phyloP scores from a whole-genome alignment of 2,113 vertebrate species.

The Megaleporinus macrocephalus region DNA sequence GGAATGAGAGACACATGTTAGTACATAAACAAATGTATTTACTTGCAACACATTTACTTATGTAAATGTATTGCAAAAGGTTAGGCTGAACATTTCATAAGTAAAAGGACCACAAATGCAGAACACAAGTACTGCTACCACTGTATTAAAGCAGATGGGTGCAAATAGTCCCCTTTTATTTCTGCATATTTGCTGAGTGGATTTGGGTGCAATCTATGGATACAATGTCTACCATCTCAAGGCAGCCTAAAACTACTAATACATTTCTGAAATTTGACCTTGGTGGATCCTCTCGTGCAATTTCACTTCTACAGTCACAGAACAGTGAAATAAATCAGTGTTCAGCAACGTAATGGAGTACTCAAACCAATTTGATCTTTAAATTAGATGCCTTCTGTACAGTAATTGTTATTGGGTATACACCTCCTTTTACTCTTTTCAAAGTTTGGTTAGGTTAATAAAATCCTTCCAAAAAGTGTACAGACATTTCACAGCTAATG shows the following conservation, averaged over 20 bases:
- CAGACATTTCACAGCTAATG: slow-evolving; percentile 21
- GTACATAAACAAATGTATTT: neutral
- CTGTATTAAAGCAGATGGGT: neutral
- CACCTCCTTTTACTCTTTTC: neutral
- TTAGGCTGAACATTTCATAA: neutral
- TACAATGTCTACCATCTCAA: neutral
- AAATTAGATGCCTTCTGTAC: neutral
- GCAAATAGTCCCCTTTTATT: neutral
- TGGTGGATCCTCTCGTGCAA: neutral
- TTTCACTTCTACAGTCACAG: neutral
- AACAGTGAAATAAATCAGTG: neutral
- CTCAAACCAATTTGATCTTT: neutral
- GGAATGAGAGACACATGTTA: neutral
- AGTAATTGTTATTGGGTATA: neutral
- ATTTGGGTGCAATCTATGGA: neutral
- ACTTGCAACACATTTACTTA: neutral
- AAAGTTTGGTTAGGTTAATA: neutral
- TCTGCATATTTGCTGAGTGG: neutral
- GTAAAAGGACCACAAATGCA: neutral
- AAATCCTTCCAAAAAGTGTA: slow-evolving; percentile 4
- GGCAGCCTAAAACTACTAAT: neutral
- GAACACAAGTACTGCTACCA: slow-evolving; percentile 4
- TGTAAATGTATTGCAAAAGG: neutral
- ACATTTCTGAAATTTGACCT: neutral
- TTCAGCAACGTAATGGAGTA: neutral